A percentile compares a stretch with the other conserved stretches of the same genome.
These are phyloP conservation scores for Limenitis arthemis DNA, from an alignment of 2,888 invertebrate species.

Conservation along the genomic window DNA sequence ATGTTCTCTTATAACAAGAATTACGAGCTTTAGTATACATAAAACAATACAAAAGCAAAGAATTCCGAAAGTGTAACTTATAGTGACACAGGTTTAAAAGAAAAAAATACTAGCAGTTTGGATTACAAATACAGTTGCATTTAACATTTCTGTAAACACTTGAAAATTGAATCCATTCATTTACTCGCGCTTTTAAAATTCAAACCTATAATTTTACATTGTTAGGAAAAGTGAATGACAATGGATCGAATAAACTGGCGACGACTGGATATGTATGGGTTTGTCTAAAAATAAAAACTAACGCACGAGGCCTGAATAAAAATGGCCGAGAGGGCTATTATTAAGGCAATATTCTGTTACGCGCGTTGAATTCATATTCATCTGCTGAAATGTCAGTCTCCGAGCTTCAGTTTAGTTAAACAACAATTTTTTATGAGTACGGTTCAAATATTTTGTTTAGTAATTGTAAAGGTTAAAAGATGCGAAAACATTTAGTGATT, in stretches of 20 bases:
- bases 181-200: background rate
- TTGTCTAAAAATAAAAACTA: slow-evolving; percentile 56
- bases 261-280: slow-evolving; percentile 36
- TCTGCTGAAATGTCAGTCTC: slow-evolving; percentile 30
- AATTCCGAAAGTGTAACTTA: no score
- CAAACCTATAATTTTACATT: slow-evolving; percentile 12
- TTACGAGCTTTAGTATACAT: no score
- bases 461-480: slow-evolving; percentile 1
- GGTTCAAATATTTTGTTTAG: background rate
- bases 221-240: slow-evolving; percentile 8
- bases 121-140: no score
- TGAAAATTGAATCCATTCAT: background rate
- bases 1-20: no score
- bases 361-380: slow-evolving; percentile 50
- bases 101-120: no score
- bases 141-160: background rate
- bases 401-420: slow-evolving; percentile 10
- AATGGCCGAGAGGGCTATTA: slow-evolving; percentile 43
- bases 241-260: slow-evolving; percentile 11
- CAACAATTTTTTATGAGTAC: slow-evolving; percentile 1
- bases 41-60: no score
- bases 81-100: no score
- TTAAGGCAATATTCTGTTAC: slow-evolving; percentile 54
- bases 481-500: background rate
- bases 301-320: slow-evolving; percentile 37